Conservation (phyloP, 2,888 invertebrate genomes). For the Penaeus monodon region DNA sequence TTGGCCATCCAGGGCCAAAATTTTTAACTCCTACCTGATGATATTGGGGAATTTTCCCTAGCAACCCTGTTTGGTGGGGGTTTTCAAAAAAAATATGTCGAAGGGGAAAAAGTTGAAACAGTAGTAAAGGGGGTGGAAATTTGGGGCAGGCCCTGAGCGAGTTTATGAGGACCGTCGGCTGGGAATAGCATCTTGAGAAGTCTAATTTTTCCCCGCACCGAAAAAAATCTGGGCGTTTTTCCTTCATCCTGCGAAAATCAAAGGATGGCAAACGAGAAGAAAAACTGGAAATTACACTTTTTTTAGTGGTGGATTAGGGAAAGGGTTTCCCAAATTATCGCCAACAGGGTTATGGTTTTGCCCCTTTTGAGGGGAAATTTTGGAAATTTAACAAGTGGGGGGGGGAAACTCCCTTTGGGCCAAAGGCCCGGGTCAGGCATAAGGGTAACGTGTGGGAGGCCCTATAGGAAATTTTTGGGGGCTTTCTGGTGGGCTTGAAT, state of each 20-base stretch:
- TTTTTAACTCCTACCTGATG: too few relatives aligned
- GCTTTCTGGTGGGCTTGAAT: background rate
- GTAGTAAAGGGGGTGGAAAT: too few relatives aligned
- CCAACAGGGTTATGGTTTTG: too few relatives aligned
- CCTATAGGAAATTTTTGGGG: background rate
- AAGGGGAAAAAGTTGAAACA: too few relatives aligned
- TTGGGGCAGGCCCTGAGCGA: too few relatives aligned
- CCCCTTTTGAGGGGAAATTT: slow-evolving; percentile 22
- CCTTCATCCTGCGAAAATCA: slow-evolving; percentile 1
- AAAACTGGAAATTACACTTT: background rate
- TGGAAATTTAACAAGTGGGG: background rate
- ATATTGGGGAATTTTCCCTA: too few relatives aligned
- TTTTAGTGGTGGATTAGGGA: background rate
- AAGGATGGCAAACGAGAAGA: background rate
- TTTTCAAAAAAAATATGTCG: too few relatives aligned
- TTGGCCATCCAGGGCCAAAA: too few relatives aligned
- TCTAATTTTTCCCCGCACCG: too few relatives aligned
- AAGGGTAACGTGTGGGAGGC: background rate
- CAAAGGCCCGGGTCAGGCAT: slow-evolving; percentile 12
- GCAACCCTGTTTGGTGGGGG: too few relatives aligned
- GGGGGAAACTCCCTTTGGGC: slow-evolving; percentile 17
- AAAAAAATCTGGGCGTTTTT: background rate
- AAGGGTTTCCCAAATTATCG: slow-evolving; percentile 2
- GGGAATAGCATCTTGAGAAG: too few relatives aligned
- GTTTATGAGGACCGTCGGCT: too few relatives aligned